Percentiles rank a stretch among this genome's conserved stretches.
These are phyloP conservation scores for Cephus pygmeus DNA, from an alignment of 2,888 invertebrate species.

Conservation along the genomic window DNA sequence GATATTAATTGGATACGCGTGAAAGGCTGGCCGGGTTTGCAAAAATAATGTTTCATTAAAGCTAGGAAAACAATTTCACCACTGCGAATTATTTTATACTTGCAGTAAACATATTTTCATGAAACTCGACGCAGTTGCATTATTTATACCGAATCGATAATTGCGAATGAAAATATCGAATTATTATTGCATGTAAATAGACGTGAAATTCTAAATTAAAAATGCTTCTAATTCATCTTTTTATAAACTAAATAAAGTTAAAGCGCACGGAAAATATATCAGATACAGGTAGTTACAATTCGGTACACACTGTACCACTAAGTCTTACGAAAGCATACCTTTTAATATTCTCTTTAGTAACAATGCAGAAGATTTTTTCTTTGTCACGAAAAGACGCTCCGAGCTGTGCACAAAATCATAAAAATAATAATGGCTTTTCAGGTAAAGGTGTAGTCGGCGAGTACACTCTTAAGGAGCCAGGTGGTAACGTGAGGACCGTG, in stretches of 20 bases:
- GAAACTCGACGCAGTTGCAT: not conserved
- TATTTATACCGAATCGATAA: not conserved
- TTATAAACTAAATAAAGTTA: not conserved
- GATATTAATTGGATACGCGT: not conserved
- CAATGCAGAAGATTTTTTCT: not conserved
- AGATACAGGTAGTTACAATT: not conserved
- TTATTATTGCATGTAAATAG: not conserved
- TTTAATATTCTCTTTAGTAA: not conserved
- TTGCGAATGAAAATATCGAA: not conserved
- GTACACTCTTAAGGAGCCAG: constrained; percentile 74
- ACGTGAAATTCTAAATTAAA: not conserved
- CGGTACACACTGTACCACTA: not conserved
- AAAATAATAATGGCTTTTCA: constrained; percentile 53
- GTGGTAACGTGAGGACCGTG: constrained; percentile 74
- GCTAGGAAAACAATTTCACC: not conserved
- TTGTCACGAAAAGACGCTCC: not conserved
- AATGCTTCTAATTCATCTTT: not conserved
- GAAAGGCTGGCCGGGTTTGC: not conserved
- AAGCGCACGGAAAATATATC: not conserved
- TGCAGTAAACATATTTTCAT: not conserved
- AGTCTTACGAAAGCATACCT: not conserved
- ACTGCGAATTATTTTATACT: not conserved
- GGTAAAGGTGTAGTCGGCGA: constrained; percentile 80
- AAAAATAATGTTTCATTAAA: not conserved
- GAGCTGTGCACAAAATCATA: not conserved